phyloP scores from a whole-genome alignment of 2,888 invertebrate species.

The Opisthograptis luteolata region DNA sequence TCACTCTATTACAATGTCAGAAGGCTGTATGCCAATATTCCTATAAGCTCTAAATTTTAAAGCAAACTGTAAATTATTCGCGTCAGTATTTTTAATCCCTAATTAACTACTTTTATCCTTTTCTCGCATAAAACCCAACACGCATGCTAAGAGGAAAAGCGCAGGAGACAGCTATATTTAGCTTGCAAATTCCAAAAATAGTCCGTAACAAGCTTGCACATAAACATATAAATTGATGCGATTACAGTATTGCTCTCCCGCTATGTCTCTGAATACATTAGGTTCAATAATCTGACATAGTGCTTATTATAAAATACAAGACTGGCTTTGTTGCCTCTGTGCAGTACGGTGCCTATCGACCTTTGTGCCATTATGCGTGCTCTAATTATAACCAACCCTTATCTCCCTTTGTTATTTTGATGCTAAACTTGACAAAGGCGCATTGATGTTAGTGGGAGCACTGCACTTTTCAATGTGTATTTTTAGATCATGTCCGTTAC shows the following conservation, averaged over 20 bases:
- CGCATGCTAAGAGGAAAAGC: conserved; percentile 10
- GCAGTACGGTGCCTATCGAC: conserved; percentile 61
- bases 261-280: conserved; percentile 40
- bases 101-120: not conserved
- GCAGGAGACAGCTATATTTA: conserved; percentile 38
- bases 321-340: conserved; percentile 57
- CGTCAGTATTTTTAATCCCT: not conserved
- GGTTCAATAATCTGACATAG: conserved; percentile 69
- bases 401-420: conserved; percentile 50
- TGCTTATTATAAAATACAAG: conserved; percentile 51
- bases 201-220: conserved; percentile 21
- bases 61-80: not conserved
- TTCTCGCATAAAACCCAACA: not conserved
- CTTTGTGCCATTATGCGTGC: conserved; percentile 59
- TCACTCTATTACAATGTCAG: too few species aligned
- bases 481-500: not conserved
- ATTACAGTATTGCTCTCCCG: conserved; percentile 25
- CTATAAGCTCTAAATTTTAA: not conserved
- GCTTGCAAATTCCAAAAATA: conserved; percentile 44
- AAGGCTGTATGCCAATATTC: too few species aligned
- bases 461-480: conserved; percentile 1
- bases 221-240: conserved; percentile 10
- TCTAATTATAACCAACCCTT: conserved; percentile 66
- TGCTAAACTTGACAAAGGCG: conserved; percentile 21
- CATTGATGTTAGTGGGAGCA: conserved; percentile 10